Base-by-base conservation (phyloP, 2,888 invertebrate species). In the Seira sanloemensis region DNA sequence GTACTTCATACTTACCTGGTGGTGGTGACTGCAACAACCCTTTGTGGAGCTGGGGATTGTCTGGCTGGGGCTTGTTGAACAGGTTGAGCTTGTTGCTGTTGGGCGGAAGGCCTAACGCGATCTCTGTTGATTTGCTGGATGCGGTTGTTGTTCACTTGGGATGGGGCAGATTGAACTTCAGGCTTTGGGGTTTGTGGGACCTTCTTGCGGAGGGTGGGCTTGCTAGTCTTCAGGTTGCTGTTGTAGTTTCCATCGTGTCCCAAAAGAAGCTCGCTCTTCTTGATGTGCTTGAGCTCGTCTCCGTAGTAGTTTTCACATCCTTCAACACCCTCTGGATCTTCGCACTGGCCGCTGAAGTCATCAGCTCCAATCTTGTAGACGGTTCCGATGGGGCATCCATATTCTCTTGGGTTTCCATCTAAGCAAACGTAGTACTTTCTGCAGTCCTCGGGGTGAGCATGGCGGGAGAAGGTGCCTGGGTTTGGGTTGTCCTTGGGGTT, bases 291-390 rank as follows among this genome's bases (percentile, higher is more conserved):
- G 94, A 97, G 93, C 93, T 97, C 97, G 94, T 97, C 97, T 90
- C 97, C 97, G 91, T 97, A 97, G 94, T 97, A 97, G 95, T 97
- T 97, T 94, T 97, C 97, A 94, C 97, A 97, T 94, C 97, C 97
- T 92, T 96, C 96, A 93, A 97, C 97, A 91, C 97, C 97, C 93
- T 97, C 97, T 89, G 97, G 97, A 91, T 97, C 97, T 66, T 85
- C 85, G 92, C 97, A 98, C 93, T 96, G 96, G 89, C 97, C 97
- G 90, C 95, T 95, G 90, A 97, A 97, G 90, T 97, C 97, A 90
- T 95, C 92, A 91, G 96, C 96, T 85, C 97, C 97, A 92, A 97
- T 97, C 92, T 97, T 97, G 95, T 97, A 98, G 75, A 97, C 97
- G 80, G 97, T 97, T 80, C 97, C 97, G 91, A 98, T 96, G 90